Conservation (phyloP, 2,888 invertebrate species). For the Epirrhoe alternata region DNA sequence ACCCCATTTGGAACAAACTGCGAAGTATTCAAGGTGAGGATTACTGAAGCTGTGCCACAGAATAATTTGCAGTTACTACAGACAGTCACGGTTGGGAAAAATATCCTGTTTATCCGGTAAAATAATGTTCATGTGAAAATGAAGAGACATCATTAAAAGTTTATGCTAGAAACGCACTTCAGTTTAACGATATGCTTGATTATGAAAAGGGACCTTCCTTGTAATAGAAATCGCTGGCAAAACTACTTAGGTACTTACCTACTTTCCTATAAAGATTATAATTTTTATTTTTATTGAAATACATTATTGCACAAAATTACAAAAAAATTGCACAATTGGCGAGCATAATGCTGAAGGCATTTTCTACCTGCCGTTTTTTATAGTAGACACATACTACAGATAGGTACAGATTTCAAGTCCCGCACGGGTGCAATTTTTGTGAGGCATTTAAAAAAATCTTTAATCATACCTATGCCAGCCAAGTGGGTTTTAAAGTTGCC, state of each 20-base stretch:
- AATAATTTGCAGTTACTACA: slow-evolving; percentile 1
- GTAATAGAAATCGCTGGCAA: neutral
- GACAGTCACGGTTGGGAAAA: slow-evolving; percentile 11
- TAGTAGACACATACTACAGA: no score
- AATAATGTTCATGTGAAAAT: neutral
- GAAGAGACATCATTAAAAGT: slow-evolving; percentile 1
- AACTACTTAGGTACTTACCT: neutral
- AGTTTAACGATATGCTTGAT: neutral
- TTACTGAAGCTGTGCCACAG: slow-evolving; percentile 19
- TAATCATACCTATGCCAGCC: no score
- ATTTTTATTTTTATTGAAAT: no score
- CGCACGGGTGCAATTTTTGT: no score
- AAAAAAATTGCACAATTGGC: no score
- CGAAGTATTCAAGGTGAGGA: slow-evolving; percentile 25
- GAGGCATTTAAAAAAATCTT: no score
- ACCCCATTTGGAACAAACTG: slow-evolving; percentile 29
- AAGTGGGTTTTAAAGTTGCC: neutral
- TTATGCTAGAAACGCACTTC: neutral
- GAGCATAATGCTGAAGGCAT: no score
- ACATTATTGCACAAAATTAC: no score
- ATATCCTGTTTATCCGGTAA: neutral
- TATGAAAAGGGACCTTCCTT: neutral
- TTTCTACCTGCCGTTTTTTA: no score
- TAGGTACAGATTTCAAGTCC: no score
- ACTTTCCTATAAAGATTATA: no score